Base-by-base conservation (phyloP, 2,888 invertebrate genomes). In the Sphaerophoria rueppellii region DNA sequence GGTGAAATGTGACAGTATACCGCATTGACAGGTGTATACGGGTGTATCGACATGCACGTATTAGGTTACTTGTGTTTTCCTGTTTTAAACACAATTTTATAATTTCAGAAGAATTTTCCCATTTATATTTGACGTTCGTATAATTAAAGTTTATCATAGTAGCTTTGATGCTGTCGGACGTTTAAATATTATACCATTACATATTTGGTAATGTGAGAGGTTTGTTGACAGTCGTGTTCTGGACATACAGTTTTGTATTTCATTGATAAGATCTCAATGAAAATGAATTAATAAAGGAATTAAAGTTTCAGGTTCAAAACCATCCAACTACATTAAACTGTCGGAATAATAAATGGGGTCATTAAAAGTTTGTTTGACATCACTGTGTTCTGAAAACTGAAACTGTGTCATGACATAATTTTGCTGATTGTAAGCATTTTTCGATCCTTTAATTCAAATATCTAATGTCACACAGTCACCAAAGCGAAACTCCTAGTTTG, bases 131-230 rank as follows among this genome's bases (percentile, higher is more conserved):
- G 35, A 57, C 35, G 37, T 5, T 11, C 6, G 14, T 48, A 34
- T 35, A 48, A 63, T 63, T 48, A 34, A 48, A 63, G 32, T 63
- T 63, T 14, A 34, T 63, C 48, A 16, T 11, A 63, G 4, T 0
- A 9, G 5, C 16, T 4, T 2, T 50, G 5, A 50, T 24, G 24
- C 6, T 14, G 37, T 58, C 16, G 5, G 16, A 37, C 6, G 7
- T 37, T 58, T 16, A 58, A 58, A 16, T 58, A 11, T 7, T 9
- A 16, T n/a, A 24, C 24, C 24, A 2, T 24, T 24, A 24, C 24
- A 24, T 2, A 2, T 24, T 24, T 24, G 24, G 1, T 24, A 24
- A 24, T 52, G 9, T 52, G 52, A 24, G 4, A 52, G 43, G 7
- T 43, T 9, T 6, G 43, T 43, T 43, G 43, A 43, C 3, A 43